Conservation (phyloP, 2,797 vertebrate species). For the Xenentodon cancila region DNA sequence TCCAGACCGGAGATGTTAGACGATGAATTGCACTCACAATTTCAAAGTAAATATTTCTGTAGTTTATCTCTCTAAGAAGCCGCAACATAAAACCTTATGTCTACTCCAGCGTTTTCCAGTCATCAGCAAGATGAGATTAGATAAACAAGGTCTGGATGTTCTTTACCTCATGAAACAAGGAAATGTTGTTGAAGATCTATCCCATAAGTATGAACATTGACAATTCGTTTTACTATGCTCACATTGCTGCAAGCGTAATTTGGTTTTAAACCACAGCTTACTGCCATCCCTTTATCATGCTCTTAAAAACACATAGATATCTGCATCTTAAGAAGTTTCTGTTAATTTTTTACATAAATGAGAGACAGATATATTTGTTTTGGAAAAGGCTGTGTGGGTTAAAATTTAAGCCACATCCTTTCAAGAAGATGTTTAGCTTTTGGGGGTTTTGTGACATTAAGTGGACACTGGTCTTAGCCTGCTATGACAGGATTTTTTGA, state of each 20-base stretch:
- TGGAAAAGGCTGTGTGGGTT: conserved; percentile 19
- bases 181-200: too few species aligned
- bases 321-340: not conserved
- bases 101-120: not conserved
- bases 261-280: not conserved
- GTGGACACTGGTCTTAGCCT: conserved; percentile 23
- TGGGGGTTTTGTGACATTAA: conserved; percentile 43
- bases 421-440: not conserved
- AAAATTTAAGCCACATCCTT: conserved; percentile 7
- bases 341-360: conserved; percentile 47
- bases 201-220: not conserved
- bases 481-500: conserved; percentile 9
- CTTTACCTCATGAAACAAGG: too few species aligned
- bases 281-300: not conserved
- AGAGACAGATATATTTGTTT: conserved; percentile 33
- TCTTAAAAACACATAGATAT: not conserved
- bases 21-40: not conserved
- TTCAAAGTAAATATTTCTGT: not conserved
- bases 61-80: not conserved
- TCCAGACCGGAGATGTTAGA: too few species aligned
- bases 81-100: not conserved
- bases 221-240: conserved; percentile 3
- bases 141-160: conserved; percentile 1
- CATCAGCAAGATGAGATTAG: not conserved
- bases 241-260: conserved; percentile 19